phyloP scores from a whole-genome alignment of 2,888 invertebrate genomes.

The Petrolisthes manimaculis region DNA sequence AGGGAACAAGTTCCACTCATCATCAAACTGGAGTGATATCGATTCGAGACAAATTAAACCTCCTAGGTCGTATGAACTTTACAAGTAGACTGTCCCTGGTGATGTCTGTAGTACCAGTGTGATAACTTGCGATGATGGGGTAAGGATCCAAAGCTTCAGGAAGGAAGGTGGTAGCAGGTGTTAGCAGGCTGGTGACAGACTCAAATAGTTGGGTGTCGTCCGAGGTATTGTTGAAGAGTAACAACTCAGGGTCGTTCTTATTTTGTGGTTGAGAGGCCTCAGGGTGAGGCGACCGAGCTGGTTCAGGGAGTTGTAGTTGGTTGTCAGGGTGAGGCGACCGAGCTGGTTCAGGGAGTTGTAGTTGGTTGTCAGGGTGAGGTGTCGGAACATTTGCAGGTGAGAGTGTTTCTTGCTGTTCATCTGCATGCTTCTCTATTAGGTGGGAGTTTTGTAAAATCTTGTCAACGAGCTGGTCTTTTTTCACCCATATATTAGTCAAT shows the following conservation, averaged over 20 bases:
- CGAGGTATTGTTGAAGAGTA: background rate
- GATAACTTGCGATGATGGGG: background rate
- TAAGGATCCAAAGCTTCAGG: background rate
- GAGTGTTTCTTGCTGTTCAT: background rate
- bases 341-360: background rate
- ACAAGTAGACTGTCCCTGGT: background rate
- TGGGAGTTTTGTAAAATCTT: background rate
- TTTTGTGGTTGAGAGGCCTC: background rate
- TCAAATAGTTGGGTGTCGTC: conserved; percentile 1
- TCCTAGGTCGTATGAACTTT: no score
- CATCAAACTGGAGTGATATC: no score
- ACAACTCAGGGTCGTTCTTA: background rate
- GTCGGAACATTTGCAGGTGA: conserved; percentile 18
- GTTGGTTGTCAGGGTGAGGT: conserved; percentile 4
- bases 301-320: background rate
- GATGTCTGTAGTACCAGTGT: background rate
- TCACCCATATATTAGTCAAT: no score
- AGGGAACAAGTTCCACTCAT: no score
- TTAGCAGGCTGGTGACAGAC: background rate
- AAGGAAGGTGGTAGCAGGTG: background rate
- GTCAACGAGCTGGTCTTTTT: background rate
- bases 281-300: background rate
- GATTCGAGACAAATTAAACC: no score
- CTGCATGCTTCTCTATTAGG: background rate
- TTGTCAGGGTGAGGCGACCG: background rate